Base-by-base conservation (phyloP, 2,113 vertebrate species). In the Oncorhynchus clarkii region DNA sequence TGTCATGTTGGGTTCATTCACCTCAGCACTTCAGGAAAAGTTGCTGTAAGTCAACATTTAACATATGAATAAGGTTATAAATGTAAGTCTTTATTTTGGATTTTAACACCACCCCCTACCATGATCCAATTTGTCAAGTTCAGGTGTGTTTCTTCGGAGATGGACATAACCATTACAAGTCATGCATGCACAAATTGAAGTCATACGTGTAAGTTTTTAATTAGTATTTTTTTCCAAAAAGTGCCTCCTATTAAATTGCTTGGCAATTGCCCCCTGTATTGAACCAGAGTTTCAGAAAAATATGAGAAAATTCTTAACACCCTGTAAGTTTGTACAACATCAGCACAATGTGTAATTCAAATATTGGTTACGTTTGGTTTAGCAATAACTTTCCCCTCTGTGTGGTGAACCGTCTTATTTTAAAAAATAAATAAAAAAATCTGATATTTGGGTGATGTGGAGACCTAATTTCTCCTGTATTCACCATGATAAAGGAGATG, bases 231-330 rank as follows among this genome's bases (percentile, higher is more conserved):
- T 71, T 72, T 85, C 81, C 91, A 88, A 87, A 89, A 94, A 94
- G 93, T 94, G 93, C 93, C 93, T 94, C 92, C 89, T 82, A 86
- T 88, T 88, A 83, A 91, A 91, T 86, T 88, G 86, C 90, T 88
- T 89, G 86, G 87, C 88, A 89, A 85, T 88, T 87, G 84, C 87
- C 88, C 81, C 80, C 85, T 89, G 83, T 81, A 81, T 91, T 84
- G 73, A 89, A 85, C 78, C 80, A 79, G 82, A 88, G 81, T 80
- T 70, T 76, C 70, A 24, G 76, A 78, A 83, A 82, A 79, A 22
- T 67, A 49, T 14, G 66, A 72, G 73, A 84, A 80, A 75, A 80
- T 84, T 82, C 85, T 77, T 73, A 77, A 75, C 75, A 80, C 70
- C 48, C 75, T 39, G 71, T 72, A 45, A 69, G 67, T 79, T 75